Evolutionary conservation across 2,797 vertebrate species (phyloP).

Genomic region (Gymnodraco acuticeps): DNA sequence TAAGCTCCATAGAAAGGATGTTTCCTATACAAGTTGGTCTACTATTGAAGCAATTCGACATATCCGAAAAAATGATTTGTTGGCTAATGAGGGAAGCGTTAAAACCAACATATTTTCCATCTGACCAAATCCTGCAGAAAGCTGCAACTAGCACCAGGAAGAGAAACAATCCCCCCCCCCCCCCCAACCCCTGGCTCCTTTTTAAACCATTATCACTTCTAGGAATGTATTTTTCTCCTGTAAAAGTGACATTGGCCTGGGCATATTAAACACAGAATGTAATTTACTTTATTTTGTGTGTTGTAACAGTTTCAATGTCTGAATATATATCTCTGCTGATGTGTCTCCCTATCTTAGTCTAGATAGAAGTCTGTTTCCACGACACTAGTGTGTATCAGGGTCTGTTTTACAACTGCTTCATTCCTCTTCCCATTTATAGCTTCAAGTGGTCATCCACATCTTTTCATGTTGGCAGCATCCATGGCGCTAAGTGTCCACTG

Average conservation of each 20-base stretch:
- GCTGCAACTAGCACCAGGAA: not conserved
- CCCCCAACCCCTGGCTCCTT: not conserved
- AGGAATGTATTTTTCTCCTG: not conserved
- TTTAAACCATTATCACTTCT: not conserved
- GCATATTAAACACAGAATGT: not conserved
- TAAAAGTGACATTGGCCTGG: not conserved
- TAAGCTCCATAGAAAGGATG: not conserved
- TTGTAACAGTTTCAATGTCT: conserved; percentile 1
- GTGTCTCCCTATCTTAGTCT: not conserved
- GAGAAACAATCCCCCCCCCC: not conserved
- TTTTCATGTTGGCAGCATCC: conserved; percentile 52
- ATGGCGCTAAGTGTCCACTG: conserved; percentile 39
- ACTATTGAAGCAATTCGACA: not conserved
- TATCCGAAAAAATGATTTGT: not conserved
- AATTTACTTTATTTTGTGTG: not conserved
- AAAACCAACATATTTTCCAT: conserved; percentile 7
- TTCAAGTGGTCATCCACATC: conserved; percentile 30
- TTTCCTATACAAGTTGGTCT: not conserved
- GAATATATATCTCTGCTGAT: not conserved
- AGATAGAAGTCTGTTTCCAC: conserved; percentile 4
- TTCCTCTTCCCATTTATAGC: conserved; percentile 60
- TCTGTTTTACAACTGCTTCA: conserved; percentile 12
- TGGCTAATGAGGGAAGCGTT: not conserved
- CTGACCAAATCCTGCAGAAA: not conserved
- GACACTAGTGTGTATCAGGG: conserved; percentile 25